A percentile compares a stretch with the other conserved stretches of the same genome.
These are phyloP conservation scores for Ferrisia virgata DNA, from an alignment of 2,888 invertebrate genomes.

Conservation along the genomic window DNA sequence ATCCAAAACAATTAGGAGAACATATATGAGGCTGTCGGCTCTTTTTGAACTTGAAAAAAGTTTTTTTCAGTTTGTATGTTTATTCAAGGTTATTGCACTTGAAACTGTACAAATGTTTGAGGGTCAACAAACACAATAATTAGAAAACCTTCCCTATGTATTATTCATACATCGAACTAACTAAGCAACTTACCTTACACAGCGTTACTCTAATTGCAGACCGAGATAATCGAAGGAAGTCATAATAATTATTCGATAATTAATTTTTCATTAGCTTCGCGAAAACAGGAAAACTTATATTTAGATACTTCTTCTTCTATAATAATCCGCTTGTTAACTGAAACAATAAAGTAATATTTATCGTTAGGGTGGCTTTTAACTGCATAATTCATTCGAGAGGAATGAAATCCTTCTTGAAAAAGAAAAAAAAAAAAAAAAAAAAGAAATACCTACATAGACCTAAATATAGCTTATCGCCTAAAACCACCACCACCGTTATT, in stretches of 20 bases:
- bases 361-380: background rate
- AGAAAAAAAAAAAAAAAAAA: too few relatives aligned
- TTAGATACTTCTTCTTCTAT: background rate
- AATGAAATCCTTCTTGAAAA: background rate
- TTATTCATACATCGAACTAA: too few relatives aligned
- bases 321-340: background rate
- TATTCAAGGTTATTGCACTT: too few relatives aligned
- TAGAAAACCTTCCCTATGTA: background rate
- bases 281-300: too few relatives aligned
- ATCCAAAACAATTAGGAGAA: too few relatives aligned
- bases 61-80: too few relatives aligned
- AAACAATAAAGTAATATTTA: background rate
- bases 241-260: background rate
- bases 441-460: background rate
- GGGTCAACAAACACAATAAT: background rate
- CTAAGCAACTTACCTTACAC: background rate
- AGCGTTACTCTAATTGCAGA: background rate
- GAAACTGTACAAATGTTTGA: too few relatives aligned
- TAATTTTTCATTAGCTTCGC: too few relatives aligned
- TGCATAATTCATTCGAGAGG: background rate
- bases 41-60: too few relatives aligned
- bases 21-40: too few relatives aligned
- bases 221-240: background rate
- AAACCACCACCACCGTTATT: background rate
- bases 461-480: too few relatives aligned